Evolutionary conservation across 2,888 invertebrate genomes (phyloP).

Genomic region (Ischnus inquisitorius): DNA sequence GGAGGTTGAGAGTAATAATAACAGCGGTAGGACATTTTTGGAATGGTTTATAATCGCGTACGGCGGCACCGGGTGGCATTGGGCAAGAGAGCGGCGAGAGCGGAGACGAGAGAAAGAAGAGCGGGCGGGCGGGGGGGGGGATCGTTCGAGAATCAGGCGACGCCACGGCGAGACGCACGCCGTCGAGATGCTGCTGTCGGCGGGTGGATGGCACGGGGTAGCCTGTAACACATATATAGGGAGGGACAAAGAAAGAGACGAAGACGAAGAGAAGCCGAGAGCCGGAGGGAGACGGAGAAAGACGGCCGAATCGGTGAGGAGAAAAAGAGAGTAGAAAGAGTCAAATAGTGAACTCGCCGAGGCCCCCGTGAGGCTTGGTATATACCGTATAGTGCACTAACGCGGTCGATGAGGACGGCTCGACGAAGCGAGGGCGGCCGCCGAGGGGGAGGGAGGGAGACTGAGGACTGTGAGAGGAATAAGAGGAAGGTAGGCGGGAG

Average conservation of each 20-base stretch:
- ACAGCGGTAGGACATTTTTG: conserved; percentile 80
- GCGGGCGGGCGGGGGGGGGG: conserved; percentile 54
- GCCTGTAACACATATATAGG: conserved; percentile 20
- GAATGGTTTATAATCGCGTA: conserved; percentile 77
- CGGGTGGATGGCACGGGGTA: conserved; percentile 62
- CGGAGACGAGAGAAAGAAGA: conserved; percentile 47
- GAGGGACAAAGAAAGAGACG: conserved; percentile 29
- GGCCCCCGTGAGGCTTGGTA: conserved; percentile 49
- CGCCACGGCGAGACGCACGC: conserved; percentile 65
- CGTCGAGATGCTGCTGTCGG: conserved; percentile 58
- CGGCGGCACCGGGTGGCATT: conserved; percentile 47
- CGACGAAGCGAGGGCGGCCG: conserved; percentile 68
- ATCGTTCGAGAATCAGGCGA: conserved; percentile 60
- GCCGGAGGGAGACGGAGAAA: not conserved
- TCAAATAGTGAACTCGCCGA: conserved; percentile 62
- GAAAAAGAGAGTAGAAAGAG: conserved; percentile 53
- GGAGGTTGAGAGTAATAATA: conserved; percentile 70
- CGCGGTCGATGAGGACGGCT: conserved; percentile 69
- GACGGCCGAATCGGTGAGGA: not conserved
- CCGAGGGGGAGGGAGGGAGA: no score
- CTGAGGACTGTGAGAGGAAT: conserved; percentile 58
- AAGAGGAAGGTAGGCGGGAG: conserved; percentile 41
- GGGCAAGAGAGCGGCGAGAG: conserved; percentile 32
- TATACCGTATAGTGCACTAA: conserved; percentile 38
- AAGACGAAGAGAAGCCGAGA: not conserved